Evolutionary conservation across 2,888 invertebrate species (phyloP).

Genomic region (Macaria liturata): DNA sequence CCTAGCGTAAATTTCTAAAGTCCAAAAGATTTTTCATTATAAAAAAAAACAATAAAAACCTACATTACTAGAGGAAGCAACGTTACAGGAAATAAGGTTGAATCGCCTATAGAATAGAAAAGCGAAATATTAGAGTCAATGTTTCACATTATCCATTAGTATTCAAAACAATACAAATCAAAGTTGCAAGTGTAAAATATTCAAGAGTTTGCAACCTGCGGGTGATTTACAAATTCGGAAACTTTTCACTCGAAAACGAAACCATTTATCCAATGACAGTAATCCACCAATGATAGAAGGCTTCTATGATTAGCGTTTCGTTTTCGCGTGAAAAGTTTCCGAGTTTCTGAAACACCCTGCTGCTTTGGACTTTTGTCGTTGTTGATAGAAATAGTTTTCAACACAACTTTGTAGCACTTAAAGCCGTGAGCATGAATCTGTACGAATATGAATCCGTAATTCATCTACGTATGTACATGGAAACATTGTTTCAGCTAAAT

Average conservation of each 20-base stretch:
- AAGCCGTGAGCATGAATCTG: background rate
- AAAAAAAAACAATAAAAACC: conserved; percentile 53
- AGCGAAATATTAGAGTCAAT: conserved; percentile 20
- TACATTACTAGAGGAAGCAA: conserved; percentile 64
- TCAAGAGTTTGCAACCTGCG: too few species aligned
- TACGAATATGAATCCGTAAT: background rate
- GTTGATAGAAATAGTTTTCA: background rate
- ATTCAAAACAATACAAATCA: conserved; percentile 5
- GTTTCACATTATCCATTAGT: conserved; percentile 15
- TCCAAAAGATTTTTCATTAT: conserved; percentile 42
- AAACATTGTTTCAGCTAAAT: background rate
- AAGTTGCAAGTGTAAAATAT: background rate
- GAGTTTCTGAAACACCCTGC: background rate
- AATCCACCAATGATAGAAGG: background rate
- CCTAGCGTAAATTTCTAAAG: conserved; percentile 43
- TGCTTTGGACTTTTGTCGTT: background rate
- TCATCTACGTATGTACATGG: conserved; percentile 6
- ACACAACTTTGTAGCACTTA: background rate
- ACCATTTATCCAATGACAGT: background rate
- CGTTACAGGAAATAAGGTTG: conserved; percentile 51
- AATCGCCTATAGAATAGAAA: conserved; percentile 28
- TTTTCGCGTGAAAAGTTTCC: too few species aligned
- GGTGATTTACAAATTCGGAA: too few species aligned
- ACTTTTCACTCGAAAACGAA: too few species aligned
- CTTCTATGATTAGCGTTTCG: background rate